Conservation (phyloP, 2,888 invertebrate genomes). For the Oithona nana region DNA sequence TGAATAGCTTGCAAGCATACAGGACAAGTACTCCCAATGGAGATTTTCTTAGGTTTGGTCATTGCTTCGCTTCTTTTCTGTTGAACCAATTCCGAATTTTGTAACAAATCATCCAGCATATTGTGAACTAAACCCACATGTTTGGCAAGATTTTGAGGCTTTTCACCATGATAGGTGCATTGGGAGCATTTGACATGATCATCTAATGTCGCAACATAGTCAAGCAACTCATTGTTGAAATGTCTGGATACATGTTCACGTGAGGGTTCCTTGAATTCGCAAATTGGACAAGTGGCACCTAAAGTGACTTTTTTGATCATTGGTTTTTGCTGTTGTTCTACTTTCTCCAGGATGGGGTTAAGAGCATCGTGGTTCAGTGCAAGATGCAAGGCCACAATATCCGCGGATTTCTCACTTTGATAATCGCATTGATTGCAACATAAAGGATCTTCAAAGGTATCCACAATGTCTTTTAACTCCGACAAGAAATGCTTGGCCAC, state of each 20-base stretch:
- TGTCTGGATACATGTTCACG: background rate
- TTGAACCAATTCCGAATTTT: background rate
- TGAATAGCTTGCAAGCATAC: background rate
- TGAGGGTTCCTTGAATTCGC: background rate
- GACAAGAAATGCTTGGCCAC: background rate
- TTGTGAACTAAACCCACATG: background rate
- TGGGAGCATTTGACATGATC: background rate
- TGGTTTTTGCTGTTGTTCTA: background rate
- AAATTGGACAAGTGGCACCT: background rate
- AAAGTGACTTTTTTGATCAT: background rate
- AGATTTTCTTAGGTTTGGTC: background rate
- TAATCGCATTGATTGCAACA: background rate
- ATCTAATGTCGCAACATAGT: background rate
- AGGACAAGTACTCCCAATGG: background rate
- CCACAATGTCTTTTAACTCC: background rate
- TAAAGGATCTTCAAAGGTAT: background rate
- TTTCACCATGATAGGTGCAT: background rate
- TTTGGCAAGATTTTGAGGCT: background rate
- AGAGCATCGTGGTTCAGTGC: background rate
- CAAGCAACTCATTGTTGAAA: slow-evolving; percentile 1
- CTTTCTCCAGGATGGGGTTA: background rate
- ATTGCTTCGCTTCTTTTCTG: background rate
- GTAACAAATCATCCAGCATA: background rate
- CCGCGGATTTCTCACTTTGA: background rate
- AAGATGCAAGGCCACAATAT: background rate